Evolutionary conservation across 2,888 invertebrate genomes (phyloP).

Genomic region (Conus canariensis): DNA sequence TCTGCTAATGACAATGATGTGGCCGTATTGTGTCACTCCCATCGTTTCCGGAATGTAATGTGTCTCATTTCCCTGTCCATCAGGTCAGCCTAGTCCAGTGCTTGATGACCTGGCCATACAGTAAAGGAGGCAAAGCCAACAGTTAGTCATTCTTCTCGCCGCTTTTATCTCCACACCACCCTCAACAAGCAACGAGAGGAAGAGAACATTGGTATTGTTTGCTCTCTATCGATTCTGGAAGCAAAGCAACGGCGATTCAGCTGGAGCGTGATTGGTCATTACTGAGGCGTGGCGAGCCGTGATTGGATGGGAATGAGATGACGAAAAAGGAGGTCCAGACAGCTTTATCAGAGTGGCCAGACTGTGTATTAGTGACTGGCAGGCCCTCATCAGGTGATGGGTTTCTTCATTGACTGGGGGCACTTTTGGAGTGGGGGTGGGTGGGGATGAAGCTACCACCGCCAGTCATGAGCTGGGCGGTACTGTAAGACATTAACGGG

Average conservation of each 20-base stretch:
- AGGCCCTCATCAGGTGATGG: background rate
- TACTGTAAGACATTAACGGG: too few relatives aligned
- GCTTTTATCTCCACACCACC: too few relatives aligned
- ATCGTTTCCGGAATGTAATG: too few relatives aligned
- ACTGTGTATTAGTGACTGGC: background rate
- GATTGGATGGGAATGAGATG: background rate
- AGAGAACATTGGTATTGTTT: background rate
- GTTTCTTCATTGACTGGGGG: background rate
- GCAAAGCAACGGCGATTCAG: background rate
- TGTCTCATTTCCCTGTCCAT: too few relatives aligned
- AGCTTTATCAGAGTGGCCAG: background rate
- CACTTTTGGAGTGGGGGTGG: background rate
- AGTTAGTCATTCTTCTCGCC: too few relatives aligned
- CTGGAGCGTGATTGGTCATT: background rate
- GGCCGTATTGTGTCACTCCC: too few relatives aligned
- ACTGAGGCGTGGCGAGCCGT: conserved; percentile 1
- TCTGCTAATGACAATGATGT: too few relatives aligned
- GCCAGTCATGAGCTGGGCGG: background rate
- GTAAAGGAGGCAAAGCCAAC: too few relatives aligned
- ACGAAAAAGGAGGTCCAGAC: background rate
- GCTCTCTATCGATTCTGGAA: background rate
- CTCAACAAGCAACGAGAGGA: background rate
- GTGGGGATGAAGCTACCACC: background rate
- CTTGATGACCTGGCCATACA: too few relatives aligned
- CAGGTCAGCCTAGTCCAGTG: too few relatives aligned